Conservation (phyloP, 2,113 vertebrate species). For the Amblyopsis rosae region DNA sequence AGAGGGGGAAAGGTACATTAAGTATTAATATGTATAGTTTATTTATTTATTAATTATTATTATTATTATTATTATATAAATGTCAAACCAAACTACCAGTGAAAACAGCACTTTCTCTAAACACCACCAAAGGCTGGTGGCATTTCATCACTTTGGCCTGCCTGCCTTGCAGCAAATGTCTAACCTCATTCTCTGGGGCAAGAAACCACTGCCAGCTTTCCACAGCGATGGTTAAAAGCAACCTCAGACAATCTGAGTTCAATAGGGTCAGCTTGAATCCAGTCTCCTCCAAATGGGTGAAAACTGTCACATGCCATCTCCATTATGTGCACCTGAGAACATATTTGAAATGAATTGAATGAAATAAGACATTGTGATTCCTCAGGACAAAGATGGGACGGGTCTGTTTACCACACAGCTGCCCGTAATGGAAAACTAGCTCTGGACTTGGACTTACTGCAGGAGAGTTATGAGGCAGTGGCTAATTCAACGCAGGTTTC, state of each 20-base stretch:
- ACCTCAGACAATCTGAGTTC: conserved; percentile 15
- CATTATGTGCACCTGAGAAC: conserved; percentile 45
- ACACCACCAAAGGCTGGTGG: background rate
- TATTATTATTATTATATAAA: background rate
- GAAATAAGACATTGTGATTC: conserved; percentile 51
- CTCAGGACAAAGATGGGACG: conserved; percentile 38
- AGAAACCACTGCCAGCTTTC: conserved; percentile 15
- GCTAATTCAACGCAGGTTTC: conserved; percentile 66
- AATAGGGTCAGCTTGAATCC: conserved; percentile 14
- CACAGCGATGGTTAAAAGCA: conserved; percentile 15
- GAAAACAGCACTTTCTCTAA: background rate
- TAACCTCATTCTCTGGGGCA: conserved; percentile 3
- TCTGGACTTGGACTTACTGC: conserved; percentile 54
- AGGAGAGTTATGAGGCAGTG: conserved; percentile 65
- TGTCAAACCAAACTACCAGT: background rate
- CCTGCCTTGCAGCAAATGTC: conserved; percentile 8
- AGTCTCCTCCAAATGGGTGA: conserved; percentile 52
- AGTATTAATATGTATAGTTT: background rate
- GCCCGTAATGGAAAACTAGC: conserved; percentile 62
- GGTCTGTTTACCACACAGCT: conserved; percentile 56
- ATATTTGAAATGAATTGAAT: conserved; percentile 56
- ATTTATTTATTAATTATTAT: background rate
- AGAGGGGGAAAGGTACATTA: background rate
- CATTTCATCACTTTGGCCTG: background rate
- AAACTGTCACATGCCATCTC: conserved; percentile 51